Evolutionary conservation across 2,888 invertebrate genomes (phyloP).

Genomic region (Bugula neritina): DNA sequence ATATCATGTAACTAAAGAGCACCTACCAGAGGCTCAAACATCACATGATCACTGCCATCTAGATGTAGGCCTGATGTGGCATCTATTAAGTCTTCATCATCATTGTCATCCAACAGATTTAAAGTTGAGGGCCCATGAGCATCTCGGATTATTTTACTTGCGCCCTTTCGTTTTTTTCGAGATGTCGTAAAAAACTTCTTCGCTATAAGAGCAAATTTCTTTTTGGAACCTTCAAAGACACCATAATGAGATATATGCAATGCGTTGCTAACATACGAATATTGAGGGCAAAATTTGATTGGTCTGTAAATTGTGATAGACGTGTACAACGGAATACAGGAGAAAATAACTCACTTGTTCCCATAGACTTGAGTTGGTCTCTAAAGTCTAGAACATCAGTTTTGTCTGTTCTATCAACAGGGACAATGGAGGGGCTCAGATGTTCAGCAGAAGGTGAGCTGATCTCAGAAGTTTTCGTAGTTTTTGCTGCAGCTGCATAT

Average conservation of each 20-base stretch:
- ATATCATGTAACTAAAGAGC: no score
- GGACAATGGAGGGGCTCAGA: constrained; percentile 1
- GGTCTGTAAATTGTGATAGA: no score
- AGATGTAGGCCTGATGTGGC: constrained; percentile 21
- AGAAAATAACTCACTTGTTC: constrained; percentile 39
- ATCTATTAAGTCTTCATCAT: constrained; percentile 32
- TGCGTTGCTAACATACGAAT: no score
- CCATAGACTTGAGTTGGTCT: constrained; percentile 47
- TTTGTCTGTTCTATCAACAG: constrained; percentile 11
- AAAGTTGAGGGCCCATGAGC: constrained; percentile 45
- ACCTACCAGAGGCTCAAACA: constrained; percentile 23
- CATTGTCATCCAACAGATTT: constrained; percentile 43
- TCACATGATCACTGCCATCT: background rate
- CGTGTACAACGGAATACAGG: no score
- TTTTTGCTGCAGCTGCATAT: no score
- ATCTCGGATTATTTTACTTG: constrained; percentile 34
- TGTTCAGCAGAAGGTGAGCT: background rate
- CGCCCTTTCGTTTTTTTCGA: constrained; percentile 8
- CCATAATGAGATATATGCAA: no score
- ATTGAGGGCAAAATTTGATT: no score
- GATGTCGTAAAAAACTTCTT: constrained; percentile 43
- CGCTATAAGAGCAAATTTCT: constrained; percentile 47
- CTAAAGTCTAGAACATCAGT: constrained; percentile 36
- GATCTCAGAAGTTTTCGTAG: no score
- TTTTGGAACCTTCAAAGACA: constrained; percentile 46